Base-by-base conservation (phyloP, 2,888 invertebrate species). In the Priocnemis perturbator region DNA sequence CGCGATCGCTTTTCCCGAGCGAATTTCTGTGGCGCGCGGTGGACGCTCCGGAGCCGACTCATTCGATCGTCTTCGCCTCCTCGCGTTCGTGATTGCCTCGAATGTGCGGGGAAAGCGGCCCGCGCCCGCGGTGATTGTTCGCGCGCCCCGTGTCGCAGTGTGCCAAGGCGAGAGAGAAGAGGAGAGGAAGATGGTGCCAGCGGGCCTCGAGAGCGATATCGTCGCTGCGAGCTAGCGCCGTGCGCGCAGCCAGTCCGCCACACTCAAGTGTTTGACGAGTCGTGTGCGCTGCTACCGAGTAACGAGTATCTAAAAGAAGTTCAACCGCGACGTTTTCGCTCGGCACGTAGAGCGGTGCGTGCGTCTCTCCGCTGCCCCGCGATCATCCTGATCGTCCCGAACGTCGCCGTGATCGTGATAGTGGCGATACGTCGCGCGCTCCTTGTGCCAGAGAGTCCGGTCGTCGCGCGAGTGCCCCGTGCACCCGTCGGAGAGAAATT, bases 181-280 rank as follows among this genome's bases (percentile, higher is more conserved):
- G 73, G 73, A 78, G 80, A 74, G 71, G 50, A 68, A 75, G 76
- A 82, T 77, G 85, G 86, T 86, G 85, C 84, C 85, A 86, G 82
- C 78, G 85, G 82, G 77, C 78, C 81, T 85, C 82, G 81, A 72
- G 71, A 85, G 82, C 82, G 85, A 85, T 85, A 85, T 82, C 84
- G 84, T 85, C 78, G 85, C 84, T 81, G 81, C 74, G 83, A 83
- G 84, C 77, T 83, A 84, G 86, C 86, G 87, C 86, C 87, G 87
- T 87, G 86, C 86, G 82, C 87, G 87, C 86, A 85, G 87, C 83
- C 86, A 86, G 76, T 87, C 73, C 79, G 81, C 78, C 82, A 81
- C 78, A 71, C 74, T 76, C 70, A 72, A 80, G 71, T 71, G 76
- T 81, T 81, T 79, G 74, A 77, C 77, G 79, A 82, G 79, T 79